phyloP scores from a whole-genome alignment of 2,888 invertebrate genomes.

The Lordiphosa andalusiaca region DNA sequence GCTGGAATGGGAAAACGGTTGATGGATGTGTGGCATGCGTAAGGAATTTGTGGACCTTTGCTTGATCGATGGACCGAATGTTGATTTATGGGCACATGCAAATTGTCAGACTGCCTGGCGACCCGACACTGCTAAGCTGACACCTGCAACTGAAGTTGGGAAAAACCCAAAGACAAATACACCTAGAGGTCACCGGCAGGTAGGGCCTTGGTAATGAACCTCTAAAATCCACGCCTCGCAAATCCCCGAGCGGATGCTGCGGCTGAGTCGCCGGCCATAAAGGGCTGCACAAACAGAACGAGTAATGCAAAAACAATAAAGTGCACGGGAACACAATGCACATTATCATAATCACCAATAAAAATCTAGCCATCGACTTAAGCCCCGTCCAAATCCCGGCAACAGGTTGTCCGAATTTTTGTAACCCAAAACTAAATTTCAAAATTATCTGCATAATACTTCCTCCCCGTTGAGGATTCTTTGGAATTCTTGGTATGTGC shows the following conservation, averaged over 20 bases:
- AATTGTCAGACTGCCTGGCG: constrained; percentile 65
- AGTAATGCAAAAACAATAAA: constrained; percentile 43
- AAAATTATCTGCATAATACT: constrained; percentile 41
- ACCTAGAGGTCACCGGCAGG: constrained; percentile 25
- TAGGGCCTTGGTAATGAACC: constrained; percentile 63
- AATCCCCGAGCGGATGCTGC: constrained; percentile 38
- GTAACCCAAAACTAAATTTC: constrained; percentile 17
- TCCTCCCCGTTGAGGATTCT: constrained; percentile 36
- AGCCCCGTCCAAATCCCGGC: constrained; percentile 2
- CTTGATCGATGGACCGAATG: constrained; percentile 64
- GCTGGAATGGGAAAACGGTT: constrained; percentile 26
- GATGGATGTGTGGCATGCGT: constrained; percentile 75
- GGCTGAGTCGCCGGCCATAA: constrained; percentile 33
- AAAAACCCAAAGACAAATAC: constrained; percentile 44
- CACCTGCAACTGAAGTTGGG: constrained; percentile 51
- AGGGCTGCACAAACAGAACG: constrained; percentile 52
- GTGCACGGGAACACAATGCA: constrained; percentile 41
- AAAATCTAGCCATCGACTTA: constrained; percentile 39
- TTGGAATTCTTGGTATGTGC: constrained; percentile 22
- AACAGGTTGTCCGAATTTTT: constrained; percentile 14
- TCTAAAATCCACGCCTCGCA: constrained; percentile 74
- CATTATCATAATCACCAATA: constrained; percentile 75
- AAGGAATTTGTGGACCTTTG: constrained; percentile 58
- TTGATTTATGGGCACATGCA: constrained; percentile 67
- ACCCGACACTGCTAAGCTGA: constrained; percentile 44